Evolutionary conservation across 2,113 vertebrate species (phyloP), one percentile per base, ranked within the genome.

Genomic region (Nothoprocta perdicaria): DNA sequence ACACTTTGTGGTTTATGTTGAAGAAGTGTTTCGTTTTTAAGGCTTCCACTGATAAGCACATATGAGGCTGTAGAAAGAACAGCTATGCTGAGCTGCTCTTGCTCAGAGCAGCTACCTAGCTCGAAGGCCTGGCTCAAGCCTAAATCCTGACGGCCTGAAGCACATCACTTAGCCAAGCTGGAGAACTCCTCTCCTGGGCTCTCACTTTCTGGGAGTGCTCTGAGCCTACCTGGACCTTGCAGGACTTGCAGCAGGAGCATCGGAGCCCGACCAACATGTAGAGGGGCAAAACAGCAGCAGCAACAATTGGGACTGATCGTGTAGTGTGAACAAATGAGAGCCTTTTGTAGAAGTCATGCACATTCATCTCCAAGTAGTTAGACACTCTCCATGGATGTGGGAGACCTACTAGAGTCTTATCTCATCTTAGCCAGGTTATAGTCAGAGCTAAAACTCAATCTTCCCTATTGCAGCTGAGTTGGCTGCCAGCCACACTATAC

Each of bases 1-100:
- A 66, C 29, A 50, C 46, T 68, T 66, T 22, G 11, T 68, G 4
- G 1, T 78, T 50, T 60, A 40, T 5, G 1, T n/a, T 41, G 71
- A 77, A 83, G 67, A 61, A 73, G 14, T 48, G 62, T 82, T 85
- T 23, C 45, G 14, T 84, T 92, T 80, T 86, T 29, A 41, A 43
- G 38, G 10, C 65, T 89, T 68, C 52, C 67, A 45, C 73, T 2
- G 0, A 41, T 80, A 85, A 76, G 55, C 9, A 11, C 2, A 8
- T 8, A 40, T 24, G 66, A 67, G 68, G 6, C n/a, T 24, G 21
- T 66, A 57, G 29, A 4, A 66, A 62, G 40, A 89, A 38, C 38
- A 55, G 1, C 46, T 4, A 0, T 38, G 35, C 24, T 4, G 6
- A 26, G 45, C 58, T 57, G 31, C 6, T 52, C 50, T 50, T 0